Conservation (phyloP, 64 coral and sea anemone species). For the Dendronephthya gigantea region DNA sequence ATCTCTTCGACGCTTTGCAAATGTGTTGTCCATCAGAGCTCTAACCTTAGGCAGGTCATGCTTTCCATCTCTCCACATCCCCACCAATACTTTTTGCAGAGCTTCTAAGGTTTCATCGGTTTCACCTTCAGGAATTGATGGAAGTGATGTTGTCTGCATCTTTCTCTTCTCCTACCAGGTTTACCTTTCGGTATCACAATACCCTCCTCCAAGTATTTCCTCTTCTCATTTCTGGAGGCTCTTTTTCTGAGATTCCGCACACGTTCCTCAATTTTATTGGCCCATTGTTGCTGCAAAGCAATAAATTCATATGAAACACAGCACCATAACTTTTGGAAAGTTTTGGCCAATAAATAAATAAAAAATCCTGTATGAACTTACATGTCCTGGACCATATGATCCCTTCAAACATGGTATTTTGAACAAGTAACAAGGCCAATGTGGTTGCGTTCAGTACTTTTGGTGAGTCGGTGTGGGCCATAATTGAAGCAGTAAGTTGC, state of each 20-base stretch:
- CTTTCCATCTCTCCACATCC: background rate
- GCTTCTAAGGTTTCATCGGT: background rate
- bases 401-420: conserved; percentile 6
- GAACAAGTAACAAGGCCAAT: background rate
- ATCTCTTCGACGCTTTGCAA: background rate
- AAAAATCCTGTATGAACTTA: background rate
- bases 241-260: conserved; percentile 9
- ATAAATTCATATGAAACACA: too few species aligned
- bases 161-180: conserved; percentile 23
- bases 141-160: background rate
- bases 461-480: background rate
- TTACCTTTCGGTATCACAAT: conserved; percentile 18
- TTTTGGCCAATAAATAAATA: background rate
- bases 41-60: background rate
- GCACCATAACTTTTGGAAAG: too few species aligned
- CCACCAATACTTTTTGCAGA: background rate
- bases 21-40: conserved; percentile 27
- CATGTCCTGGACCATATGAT: background rate
- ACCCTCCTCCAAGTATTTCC: background rate
- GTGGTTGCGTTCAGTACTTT: background rate
- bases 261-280: conserved; percentile 26
- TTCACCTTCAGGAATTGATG: conserved; percentile 7
- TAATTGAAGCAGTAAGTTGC: background rate
- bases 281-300: conserved; percentile 38
- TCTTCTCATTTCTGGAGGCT: background rate